phyloP scores from a whole-genome alignment of 2,888 invertebrate species.

The Aleiodes testaceus region DNA sequence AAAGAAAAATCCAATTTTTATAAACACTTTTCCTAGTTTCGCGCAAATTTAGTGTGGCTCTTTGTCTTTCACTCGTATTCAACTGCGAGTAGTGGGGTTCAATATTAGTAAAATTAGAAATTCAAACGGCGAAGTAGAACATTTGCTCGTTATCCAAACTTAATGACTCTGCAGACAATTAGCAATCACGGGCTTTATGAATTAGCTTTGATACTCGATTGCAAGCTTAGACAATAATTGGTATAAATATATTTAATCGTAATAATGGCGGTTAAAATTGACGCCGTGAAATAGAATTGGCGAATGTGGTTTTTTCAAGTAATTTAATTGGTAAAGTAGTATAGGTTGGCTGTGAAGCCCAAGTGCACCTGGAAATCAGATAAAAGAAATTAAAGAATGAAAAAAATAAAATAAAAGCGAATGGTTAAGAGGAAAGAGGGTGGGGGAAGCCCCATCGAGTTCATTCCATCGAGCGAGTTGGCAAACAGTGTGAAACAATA shows the following conservation, averaged over 20 bases:
- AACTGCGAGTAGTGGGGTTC: too few species aligned
- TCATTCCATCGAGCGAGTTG: constrained; percentile 25
- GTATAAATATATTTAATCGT: too few species aligned
- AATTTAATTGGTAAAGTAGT: constrained; percentile 21
- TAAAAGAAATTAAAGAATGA: background rate
- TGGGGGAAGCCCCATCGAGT: constrained; percentile 8
- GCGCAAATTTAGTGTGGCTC: too few species aligned
- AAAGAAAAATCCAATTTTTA: too few species aligned
- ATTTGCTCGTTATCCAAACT: constrained; percentile 9
- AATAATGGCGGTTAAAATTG: too few species aligned
- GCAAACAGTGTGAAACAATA: constrained; percentile 39
- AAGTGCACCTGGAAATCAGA: constrained; percentile 22
- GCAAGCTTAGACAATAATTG: too few species aligned
- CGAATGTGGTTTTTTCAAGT: background rate
- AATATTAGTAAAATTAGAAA: constrained; percentile 4
- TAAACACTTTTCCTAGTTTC: too few species aligned
- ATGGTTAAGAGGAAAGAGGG: background rate
- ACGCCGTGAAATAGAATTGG: background rate
- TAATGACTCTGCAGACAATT: constrained; percentile 9
- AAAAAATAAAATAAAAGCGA: constrained; percentile 27
- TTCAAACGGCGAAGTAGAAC: constrained; percentile 5
- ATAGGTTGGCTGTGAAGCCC: constrained; percentile 26
- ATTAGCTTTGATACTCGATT: too few species aligned
- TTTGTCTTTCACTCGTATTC: too few species aligned
- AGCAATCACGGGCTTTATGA: background rate